These are phyloP conservation scores for Melanotaenia nigrans DNA, from an alignment of 2,797 vertebrate genomes.

Conservation along the genomic window DNA sequence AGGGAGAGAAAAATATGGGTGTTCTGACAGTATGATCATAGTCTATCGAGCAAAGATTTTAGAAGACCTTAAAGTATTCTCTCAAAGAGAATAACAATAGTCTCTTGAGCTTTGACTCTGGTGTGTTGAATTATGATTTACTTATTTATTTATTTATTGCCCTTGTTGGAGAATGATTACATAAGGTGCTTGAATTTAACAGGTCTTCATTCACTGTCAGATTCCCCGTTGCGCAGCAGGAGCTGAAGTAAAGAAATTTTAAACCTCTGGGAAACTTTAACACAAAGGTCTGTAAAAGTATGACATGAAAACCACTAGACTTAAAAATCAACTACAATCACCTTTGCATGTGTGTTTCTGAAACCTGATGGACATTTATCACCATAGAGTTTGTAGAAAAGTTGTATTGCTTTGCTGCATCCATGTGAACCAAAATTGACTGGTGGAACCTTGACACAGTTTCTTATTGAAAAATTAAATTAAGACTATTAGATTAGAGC, in stretches of 20 bases:
- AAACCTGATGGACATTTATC: conserved; percentile 31
- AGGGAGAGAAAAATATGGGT: conserved; percentile 47
- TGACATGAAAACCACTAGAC: conserved; percentile 43
- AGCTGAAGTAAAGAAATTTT: conserved; percentile 54
- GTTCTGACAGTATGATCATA: conserved; percentile 2
- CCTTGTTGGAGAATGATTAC: conserved; percentile 74
- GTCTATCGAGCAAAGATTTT: conserved; percentile 34
- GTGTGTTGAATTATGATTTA: conserved; percentile 40
- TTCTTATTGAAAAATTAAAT: conserved; percentile 64
- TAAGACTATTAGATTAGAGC: conserved; percentile 67
- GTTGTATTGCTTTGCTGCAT: conserved; percentile 11
- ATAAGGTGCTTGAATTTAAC: conserved; percentile 71
- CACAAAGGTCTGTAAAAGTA: conserved; percentile 25
- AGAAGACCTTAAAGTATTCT: conserved; percentile 59
- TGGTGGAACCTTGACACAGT: conserved; percentile 25
- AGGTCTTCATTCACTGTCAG: conserved; percentile 59
- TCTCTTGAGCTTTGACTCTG: conserved; percentile 75
- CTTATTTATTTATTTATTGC: conserved; percentile 59
- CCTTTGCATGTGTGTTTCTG: conserved; percentile 15
- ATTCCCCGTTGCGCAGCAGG: conserved; percentile 29
- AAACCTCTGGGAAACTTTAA: conserved; percentile 43
- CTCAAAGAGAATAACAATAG: conserved; percentile 73
- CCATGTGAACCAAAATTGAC: conserved; percentile 35
- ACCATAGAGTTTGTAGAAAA: conserved; percentile 30
- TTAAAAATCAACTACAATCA: conserved; percentile 21